Percentiles rank a stretch among this genome's conserved stretches.
Evolutionary conservation across 2,797 vertebrate genomes (phyloP).

Genomic region (Capromys pilorides): DNA sequence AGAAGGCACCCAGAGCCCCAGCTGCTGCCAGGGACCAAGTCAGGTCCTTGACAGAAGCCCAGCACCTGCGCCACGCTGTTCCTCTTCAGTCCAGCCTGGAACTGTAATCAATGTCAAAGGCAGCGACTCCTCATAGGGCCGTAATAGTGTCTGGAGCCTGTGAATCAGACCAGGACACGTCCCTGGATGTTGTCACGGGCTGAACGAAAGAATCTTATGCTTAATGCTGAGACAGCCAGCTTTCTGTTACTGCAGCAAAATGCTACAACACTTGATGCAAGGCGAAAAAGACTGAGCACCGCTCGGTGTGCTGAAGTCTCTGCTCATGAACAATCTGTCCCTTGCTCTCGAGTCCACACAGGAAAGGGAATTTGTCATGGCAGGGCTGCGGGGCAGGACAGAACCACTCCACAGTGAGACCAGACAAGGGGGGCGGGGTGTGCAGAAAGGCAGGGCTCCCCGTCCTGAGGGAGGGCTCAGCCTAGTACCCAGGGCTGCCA

Average conservation of each 20-base stretch:
- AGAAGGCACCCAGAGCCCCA: background rate
- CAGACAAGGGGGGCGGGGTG: background rate
- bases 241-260: background rate
- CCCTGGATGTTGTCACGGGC: background rate
- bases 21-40: background rate
- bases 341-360: background rate
- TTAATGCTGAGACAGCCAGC: background rate
- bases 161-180: background rate
- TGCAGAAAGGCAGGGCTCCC: no score
- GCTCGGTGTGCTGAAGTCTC: no score
- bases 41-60: constrained; percentile 34
- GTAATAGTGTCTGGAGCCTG: background rate
- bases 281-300: background rate
- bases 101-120: background rate
- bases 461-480: fast-evolving
- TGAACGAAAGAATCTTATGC: background rate
- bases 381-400: background rate
- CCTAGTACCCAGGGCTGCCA: background rate
- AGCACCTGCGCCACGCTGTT: background rate
- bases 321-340: no score
- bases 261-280: background rate
- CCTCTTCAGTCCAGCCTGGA: background rate
- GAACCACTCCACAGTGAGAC: no score
- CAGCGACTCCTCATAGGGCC: background rate
- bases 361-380: background rate